phyloP scores from a whole-genome alignment of 2,888 invertebrate genomes.

The Spodoptera littoralis region DNA sequence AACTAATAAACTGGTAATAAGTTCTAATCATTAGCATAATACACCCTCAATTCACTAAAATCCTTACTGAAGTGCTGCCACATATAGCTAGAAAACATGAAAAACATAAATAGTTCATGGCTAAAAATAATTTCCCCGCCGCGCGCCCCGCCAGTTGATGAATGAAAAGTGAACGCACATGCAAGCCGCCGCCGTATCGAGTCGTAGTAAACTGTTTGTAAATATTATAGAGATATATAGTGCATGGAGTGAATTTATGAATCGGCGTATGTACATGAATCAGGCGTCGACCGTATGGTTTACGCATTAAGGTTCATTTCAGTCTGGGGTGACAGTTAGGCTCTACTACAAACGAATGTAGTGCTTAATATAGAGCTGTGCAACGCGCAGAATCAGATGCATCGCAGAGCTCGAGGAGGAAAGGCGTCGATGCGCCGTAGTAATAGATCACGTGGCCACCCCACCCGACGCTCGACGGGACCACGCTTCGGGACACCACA shows the following conservation, averaged over 20 bases:
- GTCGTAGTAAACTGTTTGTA: constrained; percentile 35
- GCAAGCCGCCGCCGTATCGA: constrained; percentile 8
- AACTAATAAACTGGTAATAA: too few relatives aligned
- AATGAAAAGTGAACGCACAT: constrained; percentile 45
- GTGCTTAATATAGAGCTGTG: constrained; percentile 54
- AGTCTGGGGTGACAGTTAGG: constrained; percentile 14
- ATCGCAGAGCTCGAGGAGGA: constrained; percentile 54
- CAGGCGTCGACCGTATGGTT: constrained; percentile 19
- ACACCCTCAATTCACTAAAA: too few relatives aligned
- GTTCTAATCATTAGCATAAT: too few relatives aligned
- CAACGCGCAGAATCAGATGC: constrained; percentile 73
- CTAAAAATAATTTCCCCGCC: constrained; percentile 5
- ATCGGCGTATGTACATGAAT: constrained; percentile 16
- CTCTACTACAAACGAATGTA: constrained; percentile 34
- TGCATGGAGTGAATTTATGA: constrained; percentile 37
- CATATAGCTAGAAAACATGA: constrained; percentile 12
- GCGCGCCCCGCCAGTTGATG: constrained; percentile 18
- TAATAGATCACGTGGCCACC: constrained; percentile 69
- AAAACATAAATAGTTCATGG: background rate
- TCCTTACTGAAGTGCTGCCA: background rate
- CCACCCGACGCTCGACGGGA: constrained; percentile 50
- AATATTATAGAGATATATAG: constrained; percentile 12
- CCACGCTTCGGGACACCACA: constrained; percentile 69
- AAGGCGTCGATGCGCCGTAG: constrained; percentile 54
- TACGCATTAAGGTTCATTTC: constrained; percentile 43